phyloP scores from a whole-genome alignment of 2,797 vertebrate genomes.

The Cossypha heuglini region DNA sequence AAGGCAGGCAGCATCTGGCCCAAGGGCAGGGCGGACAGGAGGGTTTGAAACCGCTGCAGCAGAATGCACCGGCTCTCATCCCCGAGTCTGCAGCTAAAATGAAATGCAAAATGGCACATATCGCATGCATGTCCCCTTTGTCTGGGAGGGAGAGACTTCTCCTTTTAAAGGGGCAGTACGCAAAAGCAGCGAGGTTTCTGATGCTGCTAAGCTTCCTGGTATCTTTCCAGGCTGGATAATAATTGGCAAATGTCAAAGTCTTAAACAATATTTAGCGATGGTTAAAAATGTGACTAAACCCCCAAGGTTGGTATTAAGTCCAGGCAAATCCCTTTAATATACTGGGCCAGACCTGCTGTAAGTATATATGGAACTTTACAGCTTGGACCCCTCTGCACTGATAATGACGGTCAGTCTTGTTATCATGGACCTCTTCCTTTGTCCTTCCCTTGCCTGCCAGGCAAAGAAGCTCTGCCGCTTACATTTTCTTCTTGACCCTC shows the following conservation, averaged over 20 bases:
- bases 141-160: background rate
- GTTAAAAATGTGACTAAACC: background rate
- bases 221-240: background rate
- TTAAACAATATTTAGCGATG: background rate
- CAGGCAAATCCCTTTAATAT: background rate
- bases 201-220: background rate
- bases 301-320: background rate
- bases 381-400: background rate
- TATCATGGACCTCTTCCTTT: conserved; percentile 49
- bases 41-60: background rate
- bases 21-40: background rate
- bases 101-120: conserved; percentile 13
- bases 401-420: conserved; percentile 51
- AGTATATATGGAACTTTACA: background rate
- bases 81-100: background rate
- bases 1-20: background rate
- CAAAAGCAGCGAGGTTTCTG: background rate
- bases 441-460: conserved; percentile 58
- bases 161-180: conserved; percentile 23
- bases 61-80: background rate
- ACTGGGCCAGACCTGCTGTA: background rate
- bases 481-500: conserved; percentile 71
- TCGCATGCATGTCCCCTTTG: background rate
- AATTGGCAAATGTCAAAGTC: background rate
- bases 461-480: conserved; percentile 51